These are phyloP conservation scores for Myanophis thanlyinensis DNA, from an alignment of 2,113 vertebrate genomes.

Conservation along the genomic window DNA sequence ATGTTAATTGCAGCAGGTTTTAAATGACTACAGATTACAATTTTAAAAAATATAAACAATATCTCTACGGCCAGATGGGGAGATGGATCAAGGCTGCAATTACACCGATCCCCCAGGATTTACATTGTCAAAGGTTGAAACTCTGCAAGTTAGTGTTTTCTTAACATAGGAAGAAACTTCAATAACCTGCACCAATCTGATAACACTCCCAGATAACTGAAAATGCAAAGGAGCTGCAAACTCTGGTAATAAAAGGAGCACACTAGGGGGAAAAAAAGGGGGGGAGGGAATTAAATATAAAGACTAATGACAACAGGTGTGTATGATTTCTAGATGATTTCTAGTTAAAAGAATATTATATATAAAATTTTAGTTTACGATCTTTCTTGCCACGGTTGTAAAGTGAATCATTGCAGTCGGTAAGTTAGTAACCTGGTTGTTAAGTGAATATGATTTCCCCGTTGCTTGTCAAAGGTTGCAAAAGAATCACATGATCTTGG, in stretches of 20 bases:
- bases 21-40: not conserved
- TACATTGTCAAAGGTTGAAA: not conserved
- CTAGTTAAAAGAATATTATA: too few relatives aligned
- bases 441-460: too few relatives aligned
- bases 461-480: too few relatives aligned
- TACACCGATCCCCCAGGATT: not conserved
- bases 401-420: too few relatives aligned
- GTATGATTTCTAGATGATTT: too few relatives aligned
- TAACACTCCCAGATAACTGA: not conserved
- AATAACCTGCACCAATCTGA: not conserved
- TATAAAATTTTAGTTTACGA: too few relatives aligned
- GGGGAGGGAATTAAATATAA: not conserved
- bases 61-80: not conserved
- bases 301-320: not conserved
- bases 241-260: not conserved
- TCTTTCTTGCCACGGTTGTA: too few relatives aligned
- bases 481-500: too few relatives aligned
- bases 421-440: too few relatives aligned
- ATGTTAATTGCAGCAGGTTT: not conserved
- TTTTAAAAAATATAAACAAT: not conserved
- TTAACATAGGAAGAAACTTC: not conserved
- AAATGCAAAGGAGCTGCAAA: not conserved
- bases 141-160: not conserved
- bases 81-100: not conserved
- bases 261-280: not conserved